Conservation (phyloP, 1,140 invertebrate species). For the Macrostomum lignano region DNA sequence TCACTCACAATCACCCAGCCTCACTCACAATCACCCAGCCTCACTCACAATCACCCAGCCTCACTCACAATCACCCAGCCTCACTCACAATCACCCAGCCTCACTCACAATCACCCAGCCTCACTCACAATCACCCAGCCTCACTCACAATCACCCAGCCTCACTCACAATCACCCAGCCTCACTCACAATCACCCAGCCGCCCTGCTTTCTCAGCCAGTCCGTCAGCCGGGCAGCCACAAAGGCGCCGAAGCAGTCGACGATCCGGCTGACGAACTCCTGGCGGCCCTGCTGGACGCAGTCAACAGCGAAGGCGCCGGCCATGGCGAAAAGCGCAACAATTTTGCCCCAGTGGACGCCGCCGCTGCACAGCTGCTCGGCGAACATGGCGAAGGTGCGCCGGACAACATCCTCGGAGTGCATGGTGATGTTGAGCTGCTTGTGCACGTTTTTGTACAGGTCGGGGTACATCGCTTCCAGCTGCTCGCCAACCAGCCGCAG, state of each 20-base stretch:
- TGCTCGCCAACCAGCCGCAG: conserved; percentile 3
- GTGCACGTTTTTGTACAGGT: conserved; percentile 5
- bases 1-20: too few relatives aligned
- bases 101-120: too few relatives aligned
- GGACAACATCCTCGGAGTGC: conserved; percentile 1
- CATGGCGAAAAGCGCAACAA: conserved; percentile 10
- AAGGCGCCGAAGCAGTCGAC: conserved; percentile 8
- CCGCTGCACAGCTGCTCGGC: conserved; percentile 4
- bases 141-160: too few relatives aligned
- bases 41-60: too few relatives aligned
- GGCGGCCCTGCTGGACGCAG: conserved; percentile 10
- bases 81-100: too few relatives aligned
- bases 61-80: too few relatives aligned
- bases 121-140: too few relatives aligned
- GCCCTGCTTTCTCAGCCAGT: conserved; percentile 5
- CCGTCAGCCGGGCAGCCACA: conserved; percentile 1
- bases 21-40: too few relatives aligned
- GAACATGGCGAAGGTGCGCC: not conserved
- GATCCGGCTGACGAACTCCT: conserved; percentile 9
- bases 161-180: too few relatives aligned
- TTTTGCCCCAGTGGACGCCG: conserved; percentile 9
- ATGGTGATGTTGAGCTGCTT: conserved; percentile 5
- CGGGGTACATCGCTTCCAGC: conserved; percentile 6
- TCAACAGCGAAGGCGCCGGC: conserved; percentile 9
- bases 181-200: conserved; percentile 5